A percentile compares a stretch with the other conserved stretches of the same genome.
These are phyloP conservation scores for Bambusicola thoracicus DNA, from an alignment of 2,113 vertebrate species.

Conservation along the genomic window DNA sequence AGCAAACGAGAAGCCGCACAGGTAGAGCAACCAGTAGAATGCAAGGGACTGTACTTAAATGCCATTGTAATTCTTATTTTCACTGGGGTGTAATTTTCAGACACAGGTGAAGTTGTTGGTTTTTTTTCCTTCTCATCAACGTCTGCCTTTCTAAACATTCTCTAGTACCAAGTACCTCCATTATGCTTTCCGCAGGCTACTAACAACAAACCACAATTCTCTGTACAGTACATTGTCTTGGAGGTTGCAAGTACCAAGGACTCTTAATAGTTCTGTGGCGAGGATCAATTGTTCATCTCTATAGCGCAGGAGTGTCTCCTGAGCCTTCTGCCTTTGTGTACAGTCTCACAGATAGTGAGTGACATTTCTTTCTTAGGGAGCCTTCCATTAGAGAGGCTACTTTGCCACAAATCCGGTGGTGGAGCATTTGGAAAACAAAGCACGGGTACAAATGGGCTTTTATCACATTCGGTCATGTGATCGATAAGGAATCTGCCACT, in stretches of 20 bases:
- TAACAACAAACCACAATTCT: slow-evolving; percentile 45
- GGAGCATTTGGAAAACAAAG: slow-evolving; percentile 19
- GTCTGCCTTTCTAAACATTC: slow-evolving; percentile 41
- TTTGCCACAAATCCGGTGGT: not conserved
- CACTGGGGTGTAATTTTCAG: not conserved
- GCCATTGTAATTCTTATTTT: slow-evolving; percentile 1
- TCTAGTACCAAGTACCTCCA: slow-evolving; percentile 7
- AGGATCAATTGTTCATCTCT: slow-evolving; percentile 43
- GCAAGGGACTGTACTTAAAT: not conserved
- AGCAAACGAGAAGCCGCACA: not conserved
- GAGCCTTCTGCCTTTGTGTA: slow-evolving; percentile 31
- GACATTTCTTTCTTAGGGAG: slow-evolving; percentile 56
- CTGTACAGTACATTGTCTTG: slow-evolving; percentile 12
- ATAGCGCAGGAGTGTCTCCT: slow-evolving; percentile 29
- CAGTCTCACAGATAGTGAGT: not conserved
- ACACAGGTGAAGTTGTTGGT: not conserved
- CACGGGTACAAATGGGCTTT: not conserved
- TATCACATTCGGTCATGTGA: not conserved
- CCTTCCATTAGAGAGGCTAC: slow-evolving; percentile 42
- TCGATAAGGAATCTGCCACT: slow-evolving; percentile 15
- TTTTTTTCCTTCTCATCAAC: slow-evolving; percentile 28
- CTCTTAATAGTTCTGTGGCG: not conserved
- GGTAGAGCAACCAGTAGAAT: not conserved
- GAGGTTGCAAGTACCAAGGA: slow-evolving; percentile 27
- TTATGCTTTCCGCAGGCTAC: not conserved